Evolutionary conservation across 2,888 invertebrate genomes (phyloP).

Genomic region (Fragum fragum): DNA sequence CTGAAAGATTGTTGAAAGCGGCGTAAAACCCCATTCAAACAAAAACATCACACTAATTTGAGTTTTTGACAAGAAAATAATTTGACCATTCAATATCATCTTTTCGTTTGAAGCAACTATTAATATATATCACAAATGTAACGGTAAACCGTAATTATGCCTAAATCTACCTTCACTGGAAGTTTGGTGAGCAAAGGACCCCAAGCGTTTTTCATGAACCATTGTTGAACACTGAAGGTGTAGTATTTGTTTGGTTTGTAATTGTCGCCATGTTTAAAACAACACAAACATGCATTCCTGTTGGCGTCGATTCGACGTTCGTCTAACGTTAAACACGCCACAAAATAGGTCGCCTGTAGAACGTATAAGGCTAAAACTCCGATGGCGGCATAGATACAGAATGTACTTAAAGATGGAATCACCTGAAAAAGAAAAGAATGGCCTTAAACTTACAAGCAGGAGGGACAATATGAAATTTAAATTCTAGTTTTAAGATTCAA

Average conservation of each 20-base stretch:
- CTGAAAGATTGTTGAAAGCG: too few species aligned
- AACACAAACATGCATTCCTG: constrained; percentile 87
- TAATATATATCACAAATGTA: too few species aligned
- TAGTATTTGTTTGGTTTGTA: constrained; percentile 88
- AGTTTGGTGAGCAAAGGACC: constrained; percentile 90
- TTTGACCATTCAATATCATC: too few species aligned
- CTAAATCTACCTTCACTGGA: constrained; percentile 89
- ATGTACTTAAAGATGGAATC: constrained; percentile 93
- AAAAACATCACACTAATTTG: too few species aligned
- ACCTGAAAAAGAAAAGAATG: constrained; percentile 88
- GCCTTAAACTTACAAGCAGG: too few species aligned
- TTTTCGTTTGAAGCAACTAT: too few species aligned
- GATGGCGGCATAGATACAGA: constrained; percentile 93
- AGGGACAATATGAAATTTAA: too few species aligned
- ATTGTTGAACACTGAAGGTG: constrained; percentile 89
- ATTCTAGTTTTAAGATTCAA: too few species aligned
- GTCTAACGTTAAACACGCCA: constrained; percentile 92
- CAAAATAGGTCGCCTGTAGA: constrained; percentile 92
- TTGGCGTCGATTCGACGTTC: constrained; percentile 86
- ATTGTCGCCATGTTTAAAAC: constrained; percentile 89
- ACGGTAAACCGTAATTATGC: too few species aligned
- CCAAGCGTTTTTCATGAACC: constrained; percentile 89
- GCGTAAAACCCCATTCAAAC: too few species aligned
- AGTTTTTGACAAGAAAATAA: too few species aligned
- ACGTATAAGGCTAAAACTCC: constrained; percentile 92